Evolutionary conservation across 37 sponge, comb jelly and placozoan genomes (phyloP).

Genomic region (Geodia barretti): DNA sequence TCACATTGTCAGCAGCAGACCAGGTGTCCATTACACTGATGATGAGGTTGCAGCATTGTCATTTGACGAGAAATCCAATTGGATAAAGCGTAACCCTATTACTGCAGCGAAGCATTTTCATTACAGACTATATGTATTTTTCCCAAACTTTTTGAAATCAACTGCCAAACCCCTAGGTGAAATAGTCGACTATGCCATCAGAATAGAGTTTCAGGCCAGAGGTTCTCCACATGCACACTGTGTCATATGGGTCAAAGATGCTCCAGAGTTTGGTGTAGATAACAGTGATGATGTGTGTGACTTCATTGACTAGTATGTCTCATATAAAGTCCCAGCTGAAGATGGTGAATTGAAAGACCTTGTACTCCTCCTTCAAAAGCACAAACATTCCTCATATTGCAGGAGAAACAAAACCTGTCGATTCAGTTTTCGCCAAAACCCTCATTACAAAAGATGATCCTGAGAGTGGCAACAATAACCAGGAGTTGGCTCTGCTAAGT

Average conservation of each 20-base stretch:
- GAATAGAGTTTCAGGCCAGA: constrained; percentile 47
- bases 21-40: constrained; percentile 31
- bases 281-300: background rate
- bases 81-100: constrained; percentile 21
- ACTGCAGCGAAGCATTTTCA: constrained; percentile 41
- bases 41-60: constrained; percentile 12
- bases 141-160: background rate
- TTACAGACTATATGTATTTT: constrained; percentile 15
- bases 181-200: constrained; percentile 24
- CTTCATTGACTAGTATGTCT: constrained; percentile 31
- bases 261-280: constrained; percentile 16
- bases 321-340: background rate
- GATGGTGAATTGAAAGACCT: constrained; percentile 16
- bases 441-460: too few species aligned
- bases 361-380: background rate
- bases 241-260: constrained; percentile 24
- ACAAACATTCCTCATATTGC: constrained; percentile 25
- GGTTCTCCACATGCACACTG: constrained; percentile 47
- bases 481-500: too few species aligned
- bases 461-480: too few species aligned
- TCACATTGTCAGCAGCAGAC: constrained; percentile 34
- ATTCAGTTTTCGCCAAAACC: too few species aligned
- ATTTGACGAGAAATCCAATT: constrained; percentile 2
- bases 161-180: constrained; percentile 22
- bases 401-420: constrained; percentile 17